Evolutionary conservation across 2,888 invertebrate genomes (phyloP).

Genomic region (Scaptomyza caliginosa): DNA sequence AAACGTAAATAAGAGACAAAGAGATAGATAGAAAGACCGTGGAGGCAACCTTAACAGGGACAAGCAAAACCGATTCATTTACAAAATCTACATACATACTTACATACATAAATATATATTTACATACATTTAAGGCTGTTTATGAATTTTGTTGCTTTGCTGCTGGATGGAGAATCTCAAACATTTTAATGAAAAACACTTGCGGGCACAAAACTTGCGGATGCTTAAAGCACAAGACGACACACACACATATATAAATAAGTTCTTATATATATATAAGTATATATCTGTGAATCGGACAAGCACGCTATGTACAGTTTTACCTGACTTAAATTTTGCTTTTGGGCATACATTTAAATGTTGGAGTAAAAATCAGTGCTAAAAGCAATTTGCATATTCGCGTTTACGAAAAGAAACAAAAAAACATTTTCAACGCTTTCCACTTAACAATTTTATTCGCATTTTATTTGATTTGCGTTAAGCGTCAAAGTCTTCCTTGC

Average conservation of each 20-base stretch:
- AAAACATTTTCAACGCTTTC: constrained; percentile 38
- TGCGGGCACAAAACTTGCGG: constrained; percentile 44
- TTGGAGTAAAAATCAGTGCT: constrained; percentile 56
- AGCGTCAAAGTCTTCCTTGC: constrained; percentile 30
- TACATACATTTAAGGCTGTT: constrained; percentile 10
- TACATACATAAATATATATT: constrained; percentile 13
- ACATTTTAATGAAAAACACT: constrained; percentile 59
- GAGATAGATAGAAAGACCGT: neutral
- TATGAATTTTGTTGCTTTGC: constrained; percentile 17
- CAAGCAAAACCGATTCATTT: constrained; percentile 14
- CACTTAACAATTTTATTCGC: constrained; percentile 64
- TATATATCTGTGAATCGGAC: neutral
- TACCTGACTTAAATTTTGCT: constrained; percentile 35
- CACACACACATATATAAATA: constrained; percentile 1
- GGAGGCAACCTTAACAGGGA: neutral
- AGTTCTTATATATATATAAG: neutral
- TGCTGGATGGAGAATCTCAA: constrained; percentile 21
- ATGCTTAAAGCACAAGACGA: constrained; percentile 11
- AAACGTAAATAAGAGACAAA: neutral
- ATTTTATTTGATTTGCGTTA: constrained; percentile 64
- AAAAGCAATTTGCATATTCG: constrained; percentile 67
- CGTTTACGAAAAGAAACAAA: constrained; percentile 41
- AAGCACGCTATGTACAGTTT: constrained; percentile 4
- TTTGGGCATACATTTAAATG: constrained; percentile 31
- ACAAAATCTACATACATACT: constrained; percentile 40